Evolutionary conservation across 2,888 invertebrate species (phyloP).

Genomic region (Matsumyia berberina): DNA sequence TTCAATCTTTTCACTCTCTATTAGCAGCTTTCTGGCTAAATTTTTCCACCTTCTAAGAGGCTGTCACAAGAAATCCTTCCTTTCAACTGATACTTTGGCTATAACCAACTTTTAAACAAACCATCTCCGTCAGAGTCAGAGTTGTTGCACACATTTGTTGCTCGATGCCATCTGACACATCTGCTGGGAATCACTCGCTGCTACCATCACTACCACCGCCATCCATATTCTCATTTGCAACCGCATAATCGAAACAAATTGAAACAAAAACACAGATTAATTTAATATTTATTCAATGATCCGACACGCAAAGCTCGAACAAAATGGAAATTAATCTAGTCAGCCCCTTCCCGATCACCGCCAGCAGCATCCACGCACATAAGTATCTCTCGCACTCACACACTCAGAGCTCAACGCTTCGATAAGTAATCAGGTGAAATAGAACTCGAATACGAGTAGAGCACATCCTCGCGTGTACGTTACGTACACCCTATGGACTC

Average conservation of each 20-base stretch:
- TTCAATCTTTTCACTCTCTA: too few species aligned
- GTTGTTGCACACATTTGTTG: too few species aligned
- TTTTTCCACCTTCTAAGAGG: too few species aligned
- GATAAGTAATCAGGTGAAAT: slow-evolving; percentile 71
- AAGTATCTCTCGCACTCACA: slow-evolving; percentile 8
- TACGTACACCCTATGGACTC: slow-evolving; percentile 59
- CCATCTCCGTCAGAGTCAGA: too few species aligned
- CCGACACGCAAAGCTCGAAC: slow-evolving; percentile 74
- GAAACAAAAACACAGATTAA: slow-evolving; percentile 76
- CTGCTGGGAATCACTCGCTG: too few species aligned
- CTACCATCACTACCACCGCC: too few species aligned
- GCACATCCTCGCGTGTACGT: too few species aligned
- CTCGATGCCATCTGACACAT: too few species aligned
- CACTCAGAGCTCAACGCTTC: slow-evolving; percentile 20
- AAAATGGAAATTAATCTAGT: slow-evolving; percentile 77
- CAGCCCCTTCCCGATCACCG: slow-evolving; percentile 25
- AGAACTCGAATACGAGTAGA: slow-evolving; percentile 52
- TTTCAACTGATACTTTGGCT: too few species aligned
- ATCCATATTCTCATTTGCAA: slow-evolving; percentile 57
- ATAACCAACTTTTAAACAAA: too few species aligned
- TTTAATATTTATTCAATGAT: slow-evolving; percentile 76
- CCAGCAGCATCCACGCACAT: slow-evolving; percentile 4
- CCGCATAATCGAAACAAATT: slow-evolving; percentile 74
- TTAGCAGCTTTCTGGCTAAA: too few species aligned
- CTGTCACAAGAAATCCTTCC: too few species aligned